Conservation (phyloP, 2,888 invertebrate species). For the Dynastes grantii region DNA sequence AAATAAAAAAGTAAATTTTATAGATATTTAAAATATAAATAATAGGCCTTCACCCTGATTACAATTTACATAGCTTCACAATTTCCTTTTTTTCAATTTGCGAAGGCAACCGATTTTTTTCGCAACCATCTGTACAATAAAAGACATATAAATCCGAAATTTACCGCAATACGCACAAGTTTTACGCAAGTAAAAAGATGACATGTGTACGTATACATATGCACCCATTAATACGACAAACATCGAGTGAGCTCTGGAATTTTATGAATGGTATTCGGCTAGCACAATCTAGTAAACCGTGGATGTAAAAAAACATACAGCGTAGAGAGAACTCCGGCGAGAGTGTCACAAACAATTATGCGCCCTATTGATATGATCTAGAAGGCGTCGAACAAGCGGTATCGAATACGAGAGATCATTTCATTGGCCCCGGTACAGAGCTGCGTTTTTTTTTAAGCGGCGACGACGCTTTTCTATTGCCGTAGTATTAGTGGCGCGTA, state of each 20-base stretch:
- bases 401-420: constrained; percentile 57
- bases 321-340: constrained; percentile 42
- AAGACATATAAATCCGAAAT: too few species aligned
- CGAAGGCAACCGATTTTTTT: too few species aligned
- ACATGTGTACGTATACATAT: not conserved
- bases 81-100: too few species aligned
- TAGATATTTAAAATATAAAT: too few species aligned
- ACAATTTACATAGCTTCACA: too few species aligned
- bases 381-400: constrained; percentile 57
- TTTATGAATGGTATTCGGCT: constrained; percentile 67
- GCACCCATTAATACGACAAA: constrained; percentile 44
- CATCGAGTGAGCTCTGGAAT: constrained; percentile 59
- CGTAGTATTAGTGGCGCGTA: constrained; percentile 60
- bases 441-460: constrained; percentile 65
- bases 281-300: constrained; percentile 65
- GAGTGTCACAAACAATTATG: constrained; percentile 57
- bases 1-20: too few species aligned
- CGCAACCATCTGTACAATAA: too few species aligned
- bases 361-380: constrained; percentile 61
- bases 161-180: too few species aligned
- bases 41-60: too few species aligned
- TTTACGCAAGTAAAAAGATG: too few species aligned
- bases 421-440: constrained; percentile 63
- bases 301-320: constrained; percentile 54
- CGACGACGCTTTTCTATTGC: constrained; percentile 61